Evolutionary conservation across 2,888 invertebrate species (phyloP).

Genomic region (Colostygia pectinataria): DNA sequence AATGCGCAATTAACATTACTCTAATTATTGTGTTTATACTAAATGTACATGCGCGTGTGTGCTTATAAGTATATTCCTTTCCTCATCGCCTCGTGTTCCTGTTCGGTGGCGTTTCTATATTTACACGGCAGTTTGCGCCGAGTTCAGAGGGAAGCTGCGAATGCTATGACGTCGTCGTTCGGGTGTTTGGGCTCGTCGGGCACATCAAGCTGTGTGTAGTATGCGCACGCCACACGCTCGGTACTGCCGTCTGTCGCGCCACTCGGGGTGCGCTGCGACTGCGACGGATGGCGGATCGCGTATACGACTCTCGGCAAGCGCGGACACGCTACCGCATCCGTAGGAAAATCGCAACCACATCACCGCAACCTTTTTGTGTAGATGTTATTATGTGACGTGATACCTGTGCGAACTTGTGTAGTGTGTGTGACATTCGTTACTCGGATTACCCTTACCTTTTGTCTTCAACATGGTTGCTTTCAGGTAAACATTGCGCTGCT

Average conservation of each 20-base stretch:
- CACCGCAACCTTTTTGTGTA: conserved; percentile 50
- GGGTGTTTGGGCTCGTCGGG: conserved; percentile 39
- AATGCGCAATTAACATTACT: conserved; percentile 21
- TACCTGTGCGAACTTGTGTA: conserved; percentile 44
- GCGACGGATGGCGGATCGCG: conserved; percentile 43
- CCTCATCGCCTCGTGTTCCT: conserved; percentile 70
- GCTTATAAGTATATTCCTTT: conserved; percentile 54
- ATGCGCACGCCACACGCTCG: conserved; percentile 41
- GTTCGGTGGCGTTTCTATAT: conserved; percentile 75
- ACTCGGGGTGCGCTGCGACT: conserved; percentile 50
- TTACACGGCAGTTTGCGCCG: conserved; percentile 73
- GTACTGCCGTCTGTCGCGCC: conserved; percentile 55
- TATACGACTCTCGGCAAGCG: conserved; percentile 35
- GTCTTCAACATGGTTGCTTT: conserved; percentile 43
- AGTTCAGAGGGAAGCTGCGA: conserved; percentile 65
- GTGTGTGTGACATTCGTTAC: conserved; percentile 28
- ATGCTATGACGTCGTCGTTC: conserved; percentile 60
- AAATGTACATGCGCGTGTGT: conserved; percentile 32
- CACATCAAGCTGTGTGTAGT: conserved; percentile 38
- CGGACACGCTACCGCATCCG: conserved; percentile 42
- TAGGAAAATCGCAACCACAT: conserved; percentile 45
- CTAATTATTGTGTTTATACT: conserved; percentile 22
- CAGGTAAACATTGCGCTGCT: conserved; percentile 42
- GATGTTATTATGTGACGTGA: conserved; percentile 53
- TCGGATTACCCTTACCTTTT: conserved; percentile 36